Evolutionary conservation across 2,797 vertebrate genomes (phyloP).

Genomic region (Alexandromys oeconomus): DNA sequence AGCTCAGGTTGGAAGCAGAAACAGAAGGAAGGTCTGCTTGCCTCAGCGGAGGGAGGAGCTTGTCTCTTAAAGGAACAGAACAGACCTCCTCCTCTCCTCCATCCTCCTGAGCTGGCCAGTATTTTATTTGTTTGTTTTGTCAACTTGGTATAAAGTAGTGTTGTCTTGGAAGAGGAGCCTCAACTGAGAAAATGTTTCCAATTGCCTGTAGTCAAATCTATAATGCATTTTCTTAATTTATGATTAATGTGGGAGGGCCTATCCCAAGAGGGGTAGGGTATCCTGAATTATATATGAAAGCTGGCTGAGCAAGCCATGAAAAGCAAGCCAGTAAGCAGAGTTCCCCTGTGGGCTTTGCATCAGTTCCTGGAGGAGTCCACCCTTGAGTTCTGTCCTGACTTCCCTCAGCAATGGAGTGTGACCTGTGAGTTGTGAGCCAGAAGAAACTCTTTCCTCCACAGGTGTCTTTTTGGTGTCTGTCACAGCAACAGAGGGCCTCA

Average conservation of each 20-base stretch:
- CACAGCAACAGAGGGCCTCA: background rate
- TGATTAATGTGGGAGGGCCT: background rate
- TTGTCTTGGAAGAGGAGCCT: background rate
- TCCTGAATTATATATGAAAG: background rate
- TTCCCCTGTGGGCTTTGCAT: background rate
- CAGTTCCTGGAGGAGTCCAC: background rate
- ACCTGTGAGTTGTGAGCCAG: background rate
- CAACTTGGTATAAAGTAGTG: background rate
- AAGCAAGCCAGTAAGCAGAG: background rate
- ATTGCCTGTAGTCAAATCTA: background rate
- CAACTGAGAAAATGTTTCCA: background rate
- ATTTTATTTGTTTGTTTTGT: background rate
- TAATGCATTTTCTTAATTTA: background rate
- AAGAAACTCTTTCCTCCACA: background rate
- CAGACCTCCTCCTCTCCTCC: background rate
- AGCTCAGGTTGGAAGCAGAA: no score
- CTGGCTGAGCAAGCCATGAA: no score
- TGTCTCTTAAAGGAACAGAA: no score
- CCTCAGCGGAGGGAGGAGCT: no score
- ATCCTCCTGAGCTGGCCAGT: background rate
- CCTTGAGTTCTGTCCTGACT: background rate
- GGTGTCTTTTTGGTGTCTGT: no score
- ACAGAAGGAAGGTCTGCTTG: no score
- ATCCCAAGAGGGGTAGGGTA: background rate
- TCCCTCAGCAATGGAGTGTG: background rate